These are phyloP conservation scores for Alectoris magna DNA, from an alignment of 2,797 vertebrate genomes.

Conservation along the genomic window DNA sequence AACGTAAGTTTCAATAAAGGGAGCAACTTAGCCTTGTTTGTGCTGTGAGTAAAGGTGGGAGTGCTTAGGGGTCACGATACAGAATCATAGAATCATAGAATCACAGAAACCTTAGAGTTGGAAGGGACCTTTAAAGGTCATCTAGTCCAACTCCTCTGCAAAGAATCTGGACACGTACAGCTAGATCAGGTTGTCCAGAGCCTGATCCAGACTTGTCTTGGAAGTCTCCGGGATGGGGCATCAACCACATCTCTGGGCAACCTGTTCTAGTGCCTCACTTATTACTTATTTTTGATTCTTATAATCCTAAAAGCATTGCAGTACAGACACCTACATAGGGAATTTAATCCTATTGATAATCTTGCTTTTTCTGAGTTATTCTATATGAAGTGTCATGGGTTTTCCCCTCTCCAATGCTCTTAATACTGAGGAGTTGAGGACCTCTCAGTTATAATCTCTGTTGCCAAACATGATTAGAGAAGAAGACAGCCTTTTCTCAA, in stretches of 20 bases:
- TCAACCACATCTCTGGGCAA: no score
- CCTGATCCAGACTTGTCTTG: no score
- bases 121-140: no score
- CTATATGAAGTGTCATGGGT: neutral
- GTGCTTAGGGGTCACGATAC: neutral
- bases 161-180: no score
- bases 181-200: no score
- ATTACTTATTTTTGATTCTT: neutral
- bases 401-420: neutral
- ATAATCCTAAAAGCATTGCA: neutral
- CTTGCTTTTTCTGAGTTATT: neutral
- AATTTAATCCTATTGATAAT: neutral
- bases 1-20: neutral
- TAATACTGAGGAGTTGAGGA: neutral
- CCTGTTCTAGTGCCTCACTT: neutral
- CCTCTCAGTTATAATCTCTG: neutral
- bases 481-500: neutral
- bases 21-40: neutral
- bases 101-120: no score
- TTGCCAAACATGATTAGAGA: neutral
- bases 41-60: neutral
- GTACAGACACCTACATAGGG: neutral
- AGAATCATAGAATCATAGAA: no score
- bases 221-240: no score
- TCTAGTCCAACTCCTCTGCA: no score